A percentile compares a stretch with the other conserved stretches of the same genome.
phyloP scores from a whole-genome alignment of 2,113 vertebrate genomes.

The Mola mola region DNA sequence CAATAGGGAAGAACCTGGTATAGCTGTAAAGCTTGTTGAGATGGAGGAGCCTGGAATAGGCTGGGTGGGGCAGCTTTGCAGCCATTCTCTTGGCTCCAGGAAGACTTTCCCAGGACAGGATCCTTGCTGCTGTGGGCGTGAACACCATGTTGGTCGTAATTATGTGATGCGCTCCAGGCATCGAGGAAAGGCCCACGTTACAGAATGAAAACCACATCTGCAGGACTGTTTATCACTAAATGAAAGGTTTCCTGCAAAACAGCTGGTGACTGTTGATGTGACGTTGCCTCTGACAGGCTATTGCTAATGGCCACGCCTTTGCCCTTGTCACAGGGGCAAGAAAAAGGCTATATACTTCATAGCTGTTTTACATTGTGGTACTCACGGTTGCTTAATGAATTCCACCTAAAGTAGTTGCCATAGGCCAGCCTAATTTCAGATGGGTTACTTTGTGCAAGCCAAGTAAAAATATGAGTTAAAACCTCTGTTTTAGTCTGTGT shows the following conservation, averaged over 20 bases:
- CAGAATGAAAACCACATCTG: constrained; percentile 42
- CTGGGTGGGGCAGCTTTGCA: constrained; percentile 59
- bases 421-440: constrained; percentile 22
- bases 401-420: constrained; percentile 13
- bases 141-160: constrained; percentile 38
- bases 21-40: constrained; percentile 12
- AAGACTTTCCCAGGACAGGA: constrained; percentile 50
- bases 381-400: constrained; percentile 37
- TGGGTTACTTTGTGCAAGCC: constrained; percentile 2
- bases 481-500: background rate
- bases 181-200: constrained; percentile 16
- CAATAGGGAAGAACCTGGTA: constrained; percentile 11
- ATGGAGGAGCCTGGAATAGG: constrained; percentile 53
- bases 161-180: constrained; percentile 34
- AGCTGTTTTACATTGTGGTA: constrained; percentile 22
- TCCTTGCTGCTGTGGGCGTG: constrained; percentile 20
- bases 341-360: constrained; percentile 12
- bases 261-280: constrained; percentile 27
- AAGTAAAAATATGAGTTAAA: background rate
- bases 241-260: constrained; percentile 25
- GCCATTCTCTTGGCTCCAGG: constrained; percentile 46
- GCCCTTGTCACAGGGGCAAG: constrained; percentile 19
- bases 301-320: constrained; percentile 44
- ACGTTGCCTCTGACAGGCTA: constrained; percentile 21
- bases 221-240: constrained; percentile 39